Base-by-base conservation (phyloP, 2,113 vertebrate genomes). In the Phyllostomus hastatus region DNA sequence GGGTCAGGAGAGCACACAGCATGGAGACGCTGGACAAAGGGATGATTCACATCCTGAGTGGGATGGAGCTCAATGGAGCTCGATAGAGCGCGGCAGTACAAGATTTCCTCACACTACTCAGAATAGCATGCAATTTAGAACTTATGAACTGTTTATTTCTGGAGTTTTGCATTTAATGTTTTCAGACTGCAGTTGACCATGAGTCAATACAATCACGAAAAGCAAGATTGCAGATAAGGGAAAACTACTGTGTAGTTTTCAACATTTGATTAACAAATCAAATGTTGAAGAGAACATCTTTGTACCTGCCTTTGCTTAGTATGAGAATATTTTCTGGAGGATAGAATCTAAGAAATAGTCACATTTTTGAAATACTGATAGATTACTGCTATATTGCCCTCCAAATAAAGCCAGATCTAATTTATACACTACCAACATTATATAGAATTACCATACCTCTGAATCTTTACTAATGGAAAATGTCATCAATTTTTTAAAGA, bases 291-390 rank as follows among this genome's bases (percentile, higher is more conserved):
- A 95, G 31, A 86, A 57, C 26, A 26, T 48, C 79, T 92, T 46
- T 54, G 12, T 66, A 69, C 10, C 26, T 16, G 28, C 3, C 38
- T 96, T 95, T 66, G 54, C 83, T n/a, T 16, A 11, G 35, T 15
- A 4, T 73, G 50, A 86, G 22, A 35, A 41, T 41, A 12, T 80
- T 88, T 84, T 59, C 67, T 76, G 3, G n/a, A 69, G 7, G 12
- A 75, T 5, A 38, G 16, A 48, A 64, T 9, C 5, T 75, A 90
- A 95, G 26, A 81, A 69, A 91, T 61, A 89, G 17, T 88, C 70
- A 89, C 28, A 46, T 80, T 83, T 96, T 85, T 64, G 5, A 89
- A 89, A 73, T 85, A 38, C 57, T 67, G 19, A 52, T 76, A 50
- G 15, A 66, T 33, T 89, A 57, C 3, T 46, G 1, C 1, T 11